Evolutionary conservation across 2,888 invertebrate genomes (phyloP), one percentile per base, ranked within the genome.

Genomic region (Lasioglossum oenotherae): DNA sequence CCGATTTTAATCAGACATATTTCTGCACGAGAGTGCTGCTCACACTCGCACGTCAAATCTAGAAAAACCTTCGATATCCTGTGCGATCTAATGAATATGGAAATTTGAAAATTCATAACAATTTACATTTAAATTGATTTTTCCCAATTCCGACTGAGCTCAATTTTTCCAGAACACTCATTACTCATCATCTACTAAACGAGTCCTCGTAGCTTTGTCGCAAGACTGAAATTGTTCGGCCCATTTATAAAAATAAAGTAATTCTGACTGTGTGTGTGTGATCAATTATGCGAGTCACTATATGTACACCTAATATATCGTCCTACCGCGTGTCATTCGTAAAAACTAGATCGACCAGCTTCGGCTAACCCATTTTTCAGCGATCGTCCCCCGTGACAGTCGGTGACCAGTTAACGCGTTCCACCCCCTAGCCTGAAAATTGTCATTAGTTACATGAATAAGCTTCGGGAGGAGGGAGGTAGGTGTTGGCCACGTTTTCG

Each of bases 391-490:
- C 41, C 31, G 27, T 16, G 31, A 27, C 19, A 41, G 64, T 64
- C 31, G 4, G 23, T 19, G 38, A 75, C 10, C n/a, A 27, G 14
- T 35, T 6, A 14, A 41, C 49, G 1, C 19, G 44, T 5, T 41
- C 16, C 75, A 41, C 35, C 57, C 35, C 60, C 10, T 2, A 64
- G 16, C 53, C 38, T 10, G n/a, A 2, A 35, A 80, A 69, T 77
- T 80, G 67, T 49, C 41, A 4, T 44, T 14, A 12, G 31, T 78
- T 72, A 72, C 72, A 44, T 71, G 74, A 69, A 53, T 49, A 31
- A 74, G 31, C 27, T 27, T 35, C 1, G 27, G 19, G 49, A 69
- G 35, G 10, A 14, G 3, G n/a, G n/a, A 4, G 44, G 44, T 27
- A 14, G 53, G 23, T 10, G 38, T 44, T 23, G 23, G 10, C 69